Percentiles rank a stretch among this genome's conserved stretches.
phyloP scores from a whole-genome alignment of 2,113 vertebrate genomes.

The Micronycteris hirsuta region DNA sequence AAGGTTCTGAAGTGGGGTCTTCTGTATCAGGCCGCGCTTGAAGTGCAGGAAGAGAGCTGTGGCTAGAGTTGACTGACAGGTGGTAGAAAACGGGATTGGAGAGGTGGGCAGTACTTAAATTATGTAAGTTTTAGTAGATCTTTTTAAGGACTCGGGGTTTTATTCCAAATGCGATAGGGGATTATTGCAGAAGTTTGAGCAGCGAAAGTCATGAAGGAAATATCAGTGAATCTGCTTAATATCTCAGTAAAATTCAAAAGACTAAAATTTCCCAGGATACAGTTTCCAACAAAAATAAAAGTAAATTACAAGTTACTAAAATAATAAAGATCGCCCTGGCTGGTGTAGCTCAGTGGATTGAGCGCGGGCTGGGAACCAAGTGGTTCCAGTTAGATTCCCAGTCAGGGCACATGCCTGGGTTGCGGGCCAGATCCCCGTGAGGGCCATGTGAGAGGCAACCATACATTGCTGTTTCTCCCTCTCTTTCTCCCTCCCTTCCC shows the following conservation, averaged over 20 bases:
- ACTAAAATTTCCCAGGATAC: neutral
- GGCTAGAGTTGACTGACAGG: neutral
- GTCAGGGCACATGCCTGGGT: too few species aligned
- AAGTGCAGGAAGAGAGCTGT: neutral
- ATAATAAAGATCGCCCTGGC: neutral
- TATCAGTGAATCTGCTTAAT: neutral
- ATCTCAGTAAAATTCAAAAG: neutral
- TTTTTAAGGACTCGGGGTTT: neutral
- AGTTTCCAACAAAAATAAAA: neutral
- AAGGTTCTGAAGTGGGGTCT: neutral
- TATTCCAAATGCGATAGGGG: neutral
- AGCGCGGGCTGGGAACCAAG: too few species aligned
- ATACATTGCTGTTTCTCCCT: too few species aligned
- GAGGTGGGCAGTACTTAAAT: neutral
- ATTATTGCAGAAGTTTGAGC: neutral
- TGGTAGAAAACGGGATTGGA: neutral
- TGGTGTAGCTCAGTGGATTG: too few species aligned
- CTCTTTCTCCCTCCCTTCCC: too few species aligned
- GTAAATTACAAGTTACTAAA: neutral
- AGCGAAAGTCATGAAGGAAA: neutral
- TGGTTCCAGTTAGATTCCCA: too few species aligned
- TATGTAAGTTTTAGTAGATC: neutral
- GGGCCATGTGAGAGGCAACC: too few species aligned
- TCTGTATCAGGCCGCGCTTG: neutral
- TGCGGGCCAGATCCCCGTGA: too few species aligned